These are phyloP conservation scores for Andrena praecox DNA, from an alignment of 2,888 invertebrate species.

Conservation along the genomic window DNA sequence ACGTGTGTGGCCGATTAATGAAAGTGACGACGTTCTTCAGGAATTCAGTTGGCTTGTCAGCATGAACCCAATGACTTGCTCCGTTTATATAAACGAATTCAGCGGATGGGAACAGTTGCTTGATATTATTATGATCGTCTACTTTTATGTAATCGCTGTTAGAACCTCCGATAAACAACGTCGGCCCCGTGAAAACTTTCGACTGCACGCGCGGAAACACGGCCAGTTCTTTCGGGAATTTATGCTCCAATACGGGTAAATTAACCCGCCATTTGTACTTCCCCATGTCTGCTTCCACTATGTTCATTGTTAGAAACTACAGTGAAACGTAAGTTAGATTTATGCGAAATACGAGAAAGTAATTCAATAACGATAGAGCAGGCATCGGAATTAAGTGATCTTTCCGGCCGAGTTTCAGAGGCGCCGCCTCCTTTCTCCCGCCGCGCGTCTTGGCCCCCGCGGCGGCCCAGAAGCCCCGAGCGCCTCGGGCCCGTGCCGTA, in stretches of 20 bases:
- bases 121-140: constrained; percentile 88
- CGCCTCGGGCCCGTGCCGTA: no score
- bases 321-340: constrained; percentile 58
- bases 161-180: constrained; percentile 93
- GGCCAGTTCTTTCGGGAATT: constrained; percentile 88
- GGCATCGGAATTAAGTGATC: no score
- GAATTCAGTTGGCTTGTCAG: constrained; percentile 94
- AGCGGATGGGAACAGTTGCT: constrained; percentile 90
- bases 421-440: no score
- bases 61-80: constrained; percentile 97
- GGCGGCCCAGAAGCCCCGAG: no score
- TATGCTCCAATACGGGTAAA: constrained; percentile 89
- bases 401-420: no score
- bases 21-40: constrained; percentile 88
- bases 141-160: constrained; percentile 92
- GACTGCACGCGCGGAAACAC: constrained; percentile 87
- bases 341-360: background rate
- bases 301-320: constrained; percentile 92
- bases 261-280: constrained; percentile 93
- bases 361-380: background rate
- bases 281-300: constrained; percentile 89
- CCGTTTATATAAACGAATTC: constrained; percentile 90
- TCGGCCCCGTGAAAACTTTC: constrained; percentile 88
- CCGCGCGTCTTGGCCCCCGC: no score
- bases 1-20: constrained; percentile 82